Evolutionary conservation across 2,113 vertebrate species (phyloP).

Genomic region (Caretta caretta): DNA sequence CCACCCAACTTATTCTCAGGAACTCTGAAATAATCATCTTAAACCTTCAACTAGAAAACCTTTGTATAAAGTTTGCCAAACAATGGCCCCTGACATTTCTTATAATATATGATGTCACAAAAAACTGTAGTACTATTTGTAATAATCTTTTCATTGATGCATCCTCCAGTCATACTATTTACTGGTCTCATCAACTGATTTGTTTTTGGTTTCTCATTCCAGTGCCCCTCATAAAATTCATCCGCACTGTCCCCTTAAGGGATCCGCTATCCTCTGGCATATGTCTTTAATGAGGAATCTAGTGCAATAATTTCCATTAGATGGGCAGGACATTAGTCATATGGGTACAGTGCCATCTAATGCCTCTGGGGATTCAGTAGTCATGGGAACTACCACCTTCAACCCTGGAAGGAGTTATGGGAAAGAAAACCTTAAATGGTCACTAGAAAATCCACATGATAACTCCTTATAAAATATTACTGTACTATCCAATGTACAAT

Average conservation of each 20-base stretch:
- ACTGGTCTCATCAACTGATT: not conserved
- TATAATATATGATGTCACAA: not conserved
- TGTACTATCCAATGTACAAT: not conserved
- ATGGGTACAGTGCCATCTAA: not conserved
- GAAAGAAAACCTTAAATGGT: not conserved
- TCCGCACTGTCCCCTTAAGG: not conserved
- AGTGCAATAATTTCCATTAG: not conserved
- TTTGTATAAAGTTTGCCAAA: not conserved
- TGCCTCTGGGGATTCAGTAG: not conserved
- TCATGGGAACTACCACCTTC: not conserved
- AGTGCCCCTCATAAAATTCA: not conserved
- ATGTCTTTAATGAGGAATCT: not conserved
- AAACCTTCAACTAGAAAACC: not conserved
- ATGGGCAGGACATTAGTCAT: not conserved
- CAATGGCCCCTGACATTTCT: not conserved
- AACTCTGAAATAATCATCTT: not conserved
- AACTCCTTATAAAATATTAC: not conserved
- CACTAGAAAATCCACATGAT: not conserved
- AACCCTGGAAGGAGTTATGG: not conserved
- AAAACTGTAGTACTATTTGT: not conserved
- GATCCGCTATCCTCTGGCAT: not conserved
- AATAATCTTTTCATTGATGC: not conserved
- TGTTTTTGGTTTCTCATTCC: conserved; percentile 1
- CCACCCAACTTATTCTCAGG: not conserved
- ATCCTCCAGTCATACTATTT: not conserved